Evolutionary conservation across 2,797 vertebrate species (phyloP).

Genomic region (Enteromius mattozi): DNA sequence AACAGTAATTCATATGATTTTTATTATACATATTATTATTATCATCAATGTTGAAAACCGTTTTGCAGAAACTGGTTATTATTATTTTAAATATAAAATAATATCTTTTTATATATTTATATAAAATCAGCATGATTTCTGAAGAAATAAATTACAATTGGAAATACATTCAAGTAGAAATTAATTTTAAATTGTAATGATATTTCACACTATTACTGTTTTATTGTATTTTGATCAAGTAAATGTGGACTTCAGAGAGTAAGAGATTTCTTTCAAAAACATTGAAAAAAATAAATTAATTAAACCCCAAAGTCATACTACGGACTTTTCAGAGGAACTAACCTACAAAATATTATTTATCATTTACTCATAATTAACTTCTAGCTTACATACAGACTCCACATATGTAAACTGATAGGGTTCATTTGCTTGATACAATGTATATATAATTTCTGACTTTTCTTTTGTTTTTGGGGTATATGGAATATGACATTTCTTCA

Average conservation of each 20-base stretch:
- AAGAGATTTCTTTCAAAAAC: neutral
- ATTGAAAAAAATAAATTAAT: neutral
- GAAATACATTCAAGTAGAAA: neutral
- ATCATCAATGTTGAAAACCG: neutral
- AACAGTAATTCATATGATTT: too few relatives aligned
- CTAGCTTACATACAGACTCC: neutral
- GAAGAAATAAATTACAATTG: neutral
- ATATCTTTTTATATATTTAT: too few relatives aligned
- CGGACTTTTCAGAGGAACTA: neutral
- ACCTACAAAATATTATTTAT: neutral
- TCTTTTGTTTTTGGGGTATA: neutral
- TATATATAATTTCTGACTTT: neutral
- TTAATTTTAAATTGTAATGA: neutral
- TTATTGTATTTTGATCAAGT: neutral
- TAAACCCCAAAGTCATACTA: neutral
- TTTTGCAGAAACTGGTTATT: neutral
- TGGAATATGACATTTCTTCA: constrained; percentile 1
- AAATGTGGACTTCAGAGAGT: neutral
- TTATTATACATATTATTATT: neutral
- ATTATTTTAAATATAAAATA: neutral
- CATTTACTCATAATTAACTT: neutral
- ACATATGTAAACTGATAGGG: neutral
- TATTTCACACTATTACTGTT: neutral
- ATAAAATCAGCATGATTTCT: neutral
- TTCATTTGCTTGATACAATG: neutral